These are phyloP conservation scores for Zosterops japonicus DNA, from an alignment of 2,113 vertebrate genomes.

Conservation along the genomic window DNA sequence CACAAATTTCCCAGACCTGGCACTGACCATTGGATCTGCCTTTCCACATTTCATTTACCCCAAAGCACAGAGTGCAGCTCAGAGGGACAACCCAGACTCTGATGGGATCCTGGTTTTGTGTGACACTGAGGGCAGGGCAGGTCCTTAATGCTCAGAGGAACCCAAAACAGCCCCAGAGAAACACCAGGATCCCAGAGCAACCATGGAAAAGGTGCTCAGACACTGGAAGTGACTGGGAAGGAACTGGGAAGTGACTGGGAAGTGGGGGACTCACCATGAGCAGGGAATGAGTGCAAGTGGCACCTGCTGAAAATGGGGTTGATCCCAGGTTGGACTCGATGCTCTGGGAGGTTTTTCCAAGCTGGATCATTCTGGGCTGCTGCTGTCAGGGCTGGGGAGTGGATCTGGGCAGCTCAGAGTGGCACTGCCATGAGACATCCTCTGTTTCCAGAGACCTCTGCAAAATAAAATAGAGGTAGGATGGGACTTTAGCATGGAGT, in stretches of 20 bases:
- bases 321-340: not conserved
- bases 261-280: not conserved
- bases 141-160: not conserved
- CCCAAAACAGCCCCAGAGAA: not conserved
- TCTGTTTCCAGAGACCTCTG: not conserved
- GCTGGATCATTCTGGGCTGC: not conserved
- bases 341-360: not conserved
- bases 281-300: not conserved
- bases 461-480: fast-evolving
- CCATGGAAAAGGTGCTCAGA: not conserved
- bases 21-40: not conserved
- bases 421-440: fast-evolving
- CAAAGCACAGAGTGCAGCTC: not conserved
- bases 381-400: not conserved
- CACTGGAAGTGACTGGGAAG: not conserved
- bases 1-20: not conserved
- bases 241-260: not conserved
- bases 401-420: not conserved
- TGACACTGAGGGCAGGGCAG: not conserved
- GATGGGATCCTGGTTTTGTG: not conserved
- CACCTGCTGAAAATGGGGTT: not conserved
- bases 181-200: not conserved
- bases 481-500: fast-evolving
- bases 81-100: not conserved
- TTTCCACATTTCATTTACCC: not conserved